Evolutionary conservation across 2,888 invertebrate genomes (phyloP).

Genomic region (Sesamia inferens): DNA sequence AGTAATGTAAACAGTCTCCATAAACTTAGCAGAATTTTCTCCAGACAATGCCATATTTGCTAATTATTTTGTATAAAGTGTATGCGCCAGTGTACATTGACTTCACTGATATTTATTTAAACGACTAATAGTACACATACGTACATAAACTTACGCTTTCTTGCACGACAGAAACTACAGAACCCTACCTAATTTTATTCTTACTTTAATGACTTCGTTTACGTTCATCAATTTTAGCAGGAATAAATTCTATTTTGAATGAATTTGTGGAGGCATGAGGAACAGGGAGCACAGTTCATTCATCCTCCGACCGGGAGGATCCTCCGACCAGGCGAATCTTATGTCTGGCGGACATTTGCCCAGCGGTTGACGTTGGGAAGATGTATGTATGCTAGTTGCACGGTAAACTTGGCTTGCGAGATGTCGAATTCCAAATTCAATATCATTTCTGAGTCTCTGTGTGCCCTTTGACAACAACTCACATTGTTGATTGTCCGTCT

Average conservation of each 20-base stretch:
- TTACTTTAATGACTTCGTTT: not conserved
- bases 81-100: constrained; percentile 12
- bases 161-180: not conserved
- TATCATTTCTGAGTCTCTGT: not conserved
- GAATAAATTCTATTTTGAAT: not conserved
- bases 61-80: not conserved
- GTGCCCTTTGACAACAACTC: not conserved
- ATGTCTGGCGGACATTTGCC: no score
- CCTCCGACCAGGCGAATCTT: no score
- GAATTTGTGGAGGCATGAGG: no score
- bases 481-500: not conserved
- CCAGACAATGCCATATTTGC: constrained; percentile 1
- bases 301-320: no score
- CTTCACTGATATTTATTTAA: constrained; percentile 2
- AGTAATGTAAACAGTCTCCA: constrained; percentile 7
- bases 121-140: not conserved
- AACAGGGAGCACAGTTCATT: no score
- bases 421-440: not conserved
- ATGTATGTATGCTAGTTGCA: no score
- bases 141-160: not conserved
- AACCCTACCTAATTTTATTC: not conserved
- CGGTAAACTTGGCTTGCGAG: no score
- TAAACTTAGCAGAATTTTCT: constrained; percentile 10
- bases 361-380: no score
- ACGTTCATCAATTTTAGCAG: not conserved